Evolutionary conservation across 2,888 invertebrate genomes (phyloP), one percentile per base, ranked within the genome.

Genomic region (Amiota communis): DNA sequence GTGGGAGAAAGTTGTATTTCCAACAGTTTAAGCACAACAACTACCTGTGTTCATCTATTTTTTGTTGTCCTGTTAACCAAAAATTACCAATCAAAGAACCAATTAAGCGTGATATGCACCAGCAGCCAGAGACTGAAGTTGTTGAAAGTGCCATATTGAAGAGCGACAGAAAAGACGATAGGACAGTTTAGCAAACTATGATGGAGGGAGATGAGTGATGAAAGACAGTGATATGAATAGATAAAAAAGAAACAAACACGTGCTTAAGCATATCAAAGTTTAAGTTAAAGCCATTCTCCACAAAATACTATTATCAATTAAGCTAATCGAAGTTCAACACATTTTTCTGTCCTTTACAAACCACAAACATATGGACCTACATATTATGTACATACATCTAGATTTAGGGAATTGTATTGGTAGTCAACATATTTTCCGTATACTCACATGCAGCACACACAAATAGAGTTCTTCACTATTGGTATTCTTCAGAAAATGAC

Each of bases 401-500:
- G 6, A 36, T 36, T 6, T 36, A 6, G 36, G 4, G 36, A 6
- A 36, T 36, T 36, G 36, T 23, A 23, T 23, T 23, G 2, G 3
- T 2, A 23, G 23, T 23, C 36, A 36, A 36, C 53, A n/a, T 51
- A 8, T 8, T 9, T 65, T 11, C 23, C 67, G 49, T 23, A 36
- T 80, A 89, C 88, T 87, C 87, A 92, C 92, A 89, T 92, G 91
- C 74, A 92, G 77, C 17, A 92, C 83, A 90, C 89, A 85, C 88
- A 90, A 77, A 88, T 90, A 82, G 88, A 91, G 81, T 88, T 89
- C 85, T 87, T 90, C 86, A 81, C 90, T 85, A 80, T 82, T 81
- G 85, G 89, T 88, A 74, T 85, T 85, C 75, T 90, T 89, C 57
- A 92, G 88, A 76, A 92, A 87, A 74, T 90, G 90, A 80, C 92